Conservation (phyloP, 2,113 vertebrate genomes). For the Trogon melanurus region DNA sequence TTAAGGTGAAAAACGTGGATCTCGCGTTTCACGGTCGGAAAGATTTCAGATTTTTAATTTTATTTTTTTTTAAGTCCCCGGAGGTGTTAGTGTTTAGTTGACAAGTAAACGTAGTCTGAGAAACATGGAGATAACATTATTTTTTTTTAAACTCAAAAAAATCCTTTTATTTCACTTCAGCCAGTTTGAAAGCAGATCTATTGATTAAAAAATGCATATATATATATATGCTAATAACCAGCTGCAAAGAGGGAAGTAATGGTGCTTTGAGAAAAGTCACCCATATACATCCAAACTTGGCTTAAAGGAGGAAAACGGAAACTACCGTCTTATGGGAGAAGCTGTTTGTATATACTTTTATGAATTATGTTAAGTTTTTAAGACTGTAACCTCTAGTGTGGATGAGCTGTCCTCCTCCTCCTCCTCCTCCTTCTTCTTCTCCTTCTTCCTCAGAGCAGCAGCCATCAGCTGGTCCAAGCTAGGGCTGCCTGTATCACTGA, state of each 20-base stretch:
- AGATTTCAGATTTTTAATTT: neutral
- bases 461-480: fast-evolving
- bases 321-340: fast-evolving
- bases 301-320: neutral
- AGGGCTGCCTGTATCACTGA: fast-evolving
- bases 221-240: neutral
- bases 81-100: neutral
- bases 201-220: neutral
- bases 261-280: neutral
- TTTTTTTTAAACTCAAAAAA: neutral
- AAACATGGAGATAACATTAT: neutral
- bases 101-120: neutral
- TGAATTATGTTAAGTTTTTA: neutral
- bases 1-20: fast-evolving
- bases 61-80: neutral
- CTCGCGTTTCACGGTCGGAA: neutral
- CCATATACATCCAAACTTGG: neutral
- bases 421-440: too few relatives aligned
- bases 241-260: neutral
- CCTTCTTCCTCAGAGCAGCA: neutral
- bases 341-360: neutral
- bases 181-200: fast-evolving
- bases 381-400: fast-evolving
- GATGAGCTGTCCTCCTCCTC: neutral
- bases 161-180: neutral